Base-by-base conservation (phyloP, 2,888 invertebrate species). In the Malthinus seriepunctatus region DNA sequence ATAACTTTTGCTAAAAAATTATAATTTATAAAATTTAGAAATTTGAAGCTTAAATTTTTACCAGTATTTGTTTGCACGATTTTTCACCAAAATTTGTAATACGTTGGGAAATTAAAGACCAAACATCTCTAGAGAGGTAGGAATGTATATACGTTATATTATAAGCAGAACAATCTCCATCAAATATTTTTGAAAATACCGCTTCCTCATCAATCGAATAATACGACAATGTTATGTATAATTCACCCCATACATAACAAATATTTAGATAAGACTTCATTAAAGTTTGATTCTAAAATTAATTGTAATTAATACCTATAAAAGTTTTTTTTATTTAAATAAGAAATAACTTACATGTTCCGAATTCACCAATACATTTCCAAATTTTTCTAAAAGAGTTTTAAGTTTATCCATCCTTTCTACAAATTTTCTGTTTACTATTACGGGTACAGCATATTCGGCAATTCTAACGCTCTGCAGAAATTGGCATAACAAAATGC, bases 41-140 rank as follows among this genome's bases (percentile, higher is more conserved):
- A 44, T 51, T 15, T 42, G 31, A 39, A n/a, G n/a, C 2, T 37
- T 45, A 38, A 50, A 8, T 49, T 56, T 48, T 65, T 70, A 73
- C 72, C 71, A 71, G 66, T 32, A 71, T 61, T 58, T 64, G 44
- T 54, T 71, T 77, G 63, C 78, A 78, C 8, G 74, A 70, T 56
- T 68, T 58, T 61, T 76, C 75, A 2, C 78, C 79, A 66, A 78
- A 79, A 71, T 79, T 78, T 8, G 69, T 73, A 38, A 79, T 76
- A 47, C 78, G 70, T 64, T 79, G 75, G 4, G 74, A 72, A 56
- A 79, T 71, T 11, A 75, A 63, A 56, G 74, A 73, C 79, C 79
- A 78, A 33, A 78, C 73, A 54, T 75, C 72, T 3, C 68, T 57
- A 9, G 68, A 69, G 39, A 79, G 65, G 66, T 78, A 79, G 2